Evolutionary conservation across 1,140 invertebrate genomes (phyloP), one percentile per base, ranked within the genome.

Genomic region (Papilio machaon): DNA sequence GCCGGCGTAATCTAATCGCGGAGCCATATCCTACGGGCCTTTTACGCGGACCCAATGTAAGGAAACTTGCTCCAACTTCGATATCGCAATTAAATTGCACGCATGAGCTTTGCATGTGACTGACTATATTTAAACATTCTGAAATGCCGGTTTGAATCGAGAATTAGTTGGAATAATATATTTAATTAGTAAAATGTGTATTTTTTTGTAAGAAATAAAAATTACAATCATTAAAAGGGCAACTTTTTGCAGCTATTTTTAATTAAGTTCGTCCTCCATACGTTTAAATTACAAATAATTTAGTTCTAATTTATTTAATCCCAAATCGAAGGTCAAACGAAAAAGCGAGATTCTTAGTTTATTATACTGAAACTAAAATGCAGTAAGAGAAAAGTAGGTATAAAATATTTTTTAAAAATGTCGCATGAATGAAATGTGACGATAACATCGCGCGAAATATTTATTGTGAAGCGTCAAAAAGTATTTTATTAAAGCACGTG

Each of bases 1-100:
- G 84, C 83, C 85, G 90, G 85, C 87, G 85, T 93, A 94, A 92
- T 91, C 86, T 88, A 94, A 94, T 93, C 88, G 84, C 81, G 80
- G 67, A 67, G 82, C 81, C 52, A 30, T 64, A 77, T 79, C 79
- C 83, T 83, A 81, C 84, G 73, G 82, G 85, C 85, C 85, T 86
- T 86, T 86, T 83, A 84, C 87, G 83, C 82, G 85, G 58, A 80
- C 80, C 82, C 82, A 58, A 77, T 52, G 82, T 81, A 85, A 86
- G 86, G 87, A 85, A 86, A 84, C 85, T 84, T 73, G 80, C 75
- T 76, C 82, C 81, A 85, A 84, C 84, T 85, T 85, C 83, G 82
- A 82, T 84, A 83, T 82, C 79, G 79, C 81, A 82, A 80, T 81
- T 83, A 85, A 87, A 85, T 87, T 84, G 84, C 83, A 81, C 83